Percentiles rank a stretch among this genome's conserved stretches.
Conservation (phyloP, 2,113 vertebrate species). For the Tragelaphus imberbis region DNA sequence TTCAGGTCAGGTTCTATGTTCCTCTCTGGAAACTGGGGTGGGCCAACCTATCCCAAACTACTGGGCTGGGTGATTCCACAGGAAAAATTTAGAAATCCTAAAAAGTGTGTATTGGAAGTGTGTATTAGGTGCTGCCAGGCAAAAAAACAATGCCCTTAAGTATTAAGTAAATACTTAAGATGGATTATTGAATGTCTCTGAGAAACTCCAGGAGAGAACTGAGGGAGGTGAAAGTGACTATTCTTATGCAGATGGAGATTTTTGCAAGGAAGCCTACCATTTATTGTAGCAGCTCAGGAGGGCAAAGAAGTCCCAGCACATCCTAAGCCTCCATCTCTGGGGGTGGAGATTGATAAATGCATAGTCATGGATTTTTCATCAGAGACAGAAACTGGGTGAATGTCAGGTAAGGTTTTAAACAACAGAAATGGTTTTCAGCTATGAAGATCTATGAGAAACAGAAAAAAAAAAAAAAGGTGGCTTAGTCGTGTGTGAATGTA, state of each 20-base stretch:
- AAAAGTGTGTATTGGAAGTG: background rate
- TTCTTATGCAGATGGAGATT: background rate
- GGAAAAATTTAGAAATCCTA: background rate
- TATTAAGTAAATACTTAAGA: background rate
- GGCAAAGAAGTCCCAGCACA: background rate
- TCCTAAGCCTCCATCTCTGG: background rate
- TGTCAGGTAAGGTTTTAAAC: background rate
- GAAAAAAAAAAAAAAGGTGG: background rate
- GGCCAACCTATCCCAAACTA: background rate
- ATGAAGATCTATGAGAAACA: background rate
- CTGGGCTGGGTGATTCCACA: background rate
- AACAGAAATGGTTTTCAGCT: background rate
- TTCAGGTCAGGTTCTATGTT: background rate
- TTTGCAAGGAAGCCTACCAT: background rate
- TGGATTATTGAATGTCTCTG: background rate
- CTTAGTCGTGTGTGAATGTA: background rate
- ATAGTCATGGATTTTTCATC: background rate
- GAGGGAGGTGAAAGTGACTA: background rate
- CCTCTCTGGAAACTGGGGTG: background rate
- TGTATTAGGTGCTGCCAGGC: background rate
- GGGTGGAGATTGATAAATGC: background rate
- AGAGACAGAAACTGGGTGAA: background rate
- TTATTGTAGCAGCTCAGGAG: background rate
- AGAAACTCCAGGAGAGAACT: background rate
- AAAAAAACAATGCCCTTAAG: background rate